Evolutionary conservation across 1,140 invertebrate genomes (phyloP), one percentile per base, ranked within the genome.

Genomic region (Helicorthomorpha holstii): DNA sequence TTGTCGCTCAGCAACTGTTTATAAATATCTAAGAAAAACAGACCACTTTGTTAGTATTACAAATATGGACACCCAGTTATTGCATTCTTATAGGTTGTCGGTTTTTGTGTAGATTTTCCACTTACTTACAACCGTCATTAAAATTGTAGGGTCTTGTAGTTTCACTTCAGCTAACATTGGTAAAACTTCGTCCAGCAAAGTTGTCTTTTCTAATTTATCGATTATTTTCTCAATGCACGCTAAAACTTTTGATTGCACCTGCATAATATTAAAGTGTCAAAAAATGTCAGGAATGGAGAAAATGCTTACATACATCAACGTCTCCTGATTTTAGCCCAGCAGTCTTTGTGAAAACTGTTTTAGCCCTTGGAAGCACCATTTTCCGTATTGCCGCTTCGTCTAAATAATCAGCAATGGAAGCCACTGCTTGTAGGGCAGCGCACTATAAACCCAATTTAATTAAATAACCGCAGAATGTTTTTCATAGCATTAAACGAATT

Each of bases 131-230:
- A 85, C 80, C 63, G 81, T 76, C 64, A 73, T 67, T 26, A 74
- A 62, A 49, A 77, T 69, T 41, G 71, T 67, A 0, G 89, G 83
- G 65, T 97, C 90, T 48, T 83, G 81, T 25, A 92, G 75, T 44
- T 82, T 77, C 50, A 91, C 85, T 56, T 87, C 82, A 55, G 81
- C 83, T n/a, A 97, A 71, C 51, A 95, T 74, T 1, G 90, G 91
- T 56, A 96, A 73, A 0, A 97, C 85, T 57, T 92, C 84, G 58
- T 95, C 91, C 55, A 92, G 78, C 46, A 96, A 88, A 62, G 86
- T 81, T 46, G 79, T 77, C 57, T 86, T 82, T 56, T 95, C 89
- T 51, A 97, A 70, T 50, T 86, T 79, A 56, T 83, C 78, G 44
- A 93, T 68, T 1, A 84, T 84, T 51, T 77, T 77, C 62, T 88